Conservation (phyloP, 2,888 invertebrate species). For the Lithophane ornitopus region DNA sequence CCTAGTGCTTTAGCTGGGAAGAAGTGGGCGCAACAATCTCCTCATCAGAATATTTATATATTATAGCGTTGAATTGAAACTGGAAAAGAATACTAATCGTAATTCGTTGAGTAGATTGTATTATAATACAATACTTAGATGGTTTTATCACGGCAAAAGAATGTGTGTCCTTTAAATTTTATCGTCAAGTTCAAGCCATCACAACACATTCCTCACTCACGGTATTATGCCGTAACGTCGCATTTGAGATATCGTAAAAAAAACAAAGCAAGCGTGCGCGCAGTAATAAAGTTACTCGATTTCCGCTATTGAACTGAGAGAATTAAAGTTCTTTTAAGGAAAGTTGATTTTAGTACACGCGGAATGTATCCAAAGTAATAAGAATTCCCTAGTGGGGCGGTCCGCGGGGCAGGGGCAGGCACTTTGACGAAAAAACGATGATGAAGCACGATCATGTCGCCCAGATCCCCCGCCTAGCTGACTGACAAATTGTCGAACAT, state of each 20-base stretch:
- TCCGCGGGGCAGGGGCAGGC: conserved; percentile 74
- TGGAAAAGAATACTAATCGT: conserved; percentile 3
- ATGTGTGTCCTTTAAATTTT: conserved; percentile 69
- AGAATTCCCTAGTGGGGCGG: conserved; percentile 81
- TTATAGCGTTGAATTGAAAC: not conserved
- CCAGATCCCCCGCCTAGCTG: conserved; percentile 81
- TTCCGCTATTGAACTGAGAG: conserved; percentile 83
- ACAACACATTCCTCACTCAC: conserved; percentile 79
- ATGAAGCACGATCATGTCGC: conserved; percentile 87
- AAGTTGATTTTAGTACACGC: conserved; percentile 82
- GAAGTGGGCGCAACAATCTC: too few species aligned
- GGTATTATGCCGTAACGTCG: conserved; percentile 80
- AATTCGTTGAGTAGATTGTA: not conserved
- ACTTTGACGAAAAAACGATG: conserved; percentile 86
- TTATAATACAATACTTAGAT: not conserved
- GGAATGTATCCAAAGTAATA: conserved; percentile 85
- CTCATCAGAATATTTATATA: too few species aligned
- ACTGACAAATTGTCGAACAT: conserved; percentile 87
- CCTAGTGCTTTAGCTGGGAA: too few species aligned
- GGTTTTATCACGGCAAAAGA: conserved; percentile 62
- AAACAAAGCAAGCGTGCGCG: conserved; percentile 82
- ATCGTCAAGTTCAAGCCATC: conserved; percentile 71
- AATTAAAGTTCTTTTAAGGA: conserved; percentile 86
- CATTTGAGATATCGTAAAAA: conserved; percentile 84
- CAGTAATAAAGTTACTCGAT: conserved; percentile 85